These are phyloP conservation scores for Thripadectes ignobilis DNA, from an alignment of 2,797 vertebrate species.

Conservation along the genomic window DNA sequence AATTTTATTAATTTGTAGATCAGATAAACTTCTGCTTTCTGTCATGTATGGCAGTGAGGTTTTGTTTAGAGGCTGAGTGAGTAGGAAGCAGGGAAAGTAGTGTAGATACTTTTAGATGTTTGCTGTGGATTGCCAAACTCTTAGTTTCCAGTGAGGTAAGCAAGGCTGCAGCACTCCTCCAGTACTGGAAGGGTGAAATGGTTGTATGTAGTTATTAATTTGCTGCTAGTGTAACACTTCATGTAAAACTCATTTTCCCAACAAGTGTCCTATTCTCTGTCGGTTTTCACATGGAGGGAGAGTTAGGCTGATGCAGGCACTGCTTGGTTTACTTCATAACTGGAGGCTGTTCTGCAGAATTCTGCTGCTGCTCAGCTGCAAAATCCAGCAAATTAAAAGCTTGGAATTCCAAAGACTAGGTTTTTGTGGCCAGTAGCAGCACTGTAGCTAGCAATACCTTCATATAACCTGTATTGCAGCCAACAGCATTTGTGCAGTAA, in stretches of 20 bases:
- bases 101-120: not conserved
- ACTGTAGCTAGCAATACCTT: not conserved
- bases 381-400: not conserved
- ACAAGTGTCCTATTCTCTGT: not conserved
- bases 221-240: not conserved
- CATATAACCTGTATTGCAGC: fast-evolving
- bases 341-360: not conserved
- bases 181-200: fast-evolving
- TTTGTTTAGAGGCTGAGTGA: not conserved
- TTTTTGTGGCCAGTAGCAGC: not conserved
- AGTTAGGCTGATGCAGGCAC: not conserved
- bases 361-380: not conserved
- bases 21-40: not conserved
- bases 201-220: not conserved
- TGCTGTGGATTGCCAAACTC: not conserved
- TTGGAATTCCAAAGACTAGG: not conserved
- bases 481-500: not conserved
- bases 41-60: not conserved
- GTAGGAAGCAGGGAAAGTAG: not conserved
- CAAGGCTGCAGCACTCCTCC: not conserved
- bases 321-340: not conserved
- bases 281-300: not conserved
- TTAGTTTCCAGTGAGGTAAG: not conserved
- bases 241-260: not conserved
- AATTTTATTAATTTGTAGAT: not conserved